Conservation (phyloP, 2,888 invertebrate species). For the Eueremaeus valkanovi region DNA sequence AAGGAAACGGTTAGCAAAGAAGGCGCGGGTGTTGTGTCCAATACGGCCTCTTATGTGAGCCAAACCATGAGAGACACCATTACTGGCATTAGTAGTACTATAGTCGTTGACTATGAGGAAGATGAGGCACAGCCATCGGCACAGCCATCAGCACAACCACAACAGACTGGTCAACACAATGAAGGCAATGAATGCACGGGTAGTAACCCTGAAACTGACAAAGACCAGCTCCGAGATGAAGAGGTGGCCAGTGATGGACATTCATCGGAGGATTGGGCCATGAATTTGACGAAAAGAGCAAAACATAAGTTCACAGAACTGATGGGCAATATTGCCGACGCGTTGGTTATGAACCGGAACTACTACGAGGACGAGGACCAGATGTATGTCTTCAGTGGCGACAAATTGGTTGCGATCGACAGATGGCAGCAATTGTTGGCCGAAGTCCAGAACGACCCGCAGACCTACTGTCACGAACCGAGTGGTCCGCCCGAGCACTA, state of each 20-base stretch:
- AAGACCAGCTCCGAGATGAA: too few relatives aligned
- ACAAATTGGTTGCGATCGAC: conserved; percentile 34
- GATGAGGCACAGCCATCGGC: background rate
- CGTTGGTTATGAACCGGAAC: conserved; percentile 27
- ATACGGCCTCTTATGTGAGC: conserved; percentile 57
- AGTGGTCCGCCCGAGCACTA: conserved; percentile 59
- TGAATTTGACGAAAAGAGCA: background rate
- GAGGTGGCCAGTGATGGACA: background rate
- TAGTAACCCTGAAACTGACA: too few relatives aligned
- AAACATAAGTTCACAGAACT: conserved; percentile 29
- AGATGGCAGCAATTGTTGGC: conserved; percentile 62
- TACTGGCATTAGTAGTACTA: conserved; percentile 34
- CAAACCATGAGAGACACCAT: conserved; percentile 37
- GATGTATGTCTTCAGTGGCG: conserved; percentile 30
- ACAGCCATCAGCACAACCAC: background rate
- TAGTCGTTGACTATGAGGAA: background rate
- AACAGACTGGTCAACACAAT: background rate
- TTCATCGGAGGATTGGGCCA: background rate
- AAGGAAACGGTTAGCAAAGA: conserved; percentile 67
- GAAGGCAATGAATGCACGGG: background rate
- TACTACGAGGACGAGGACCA: conserved; percentile 40
- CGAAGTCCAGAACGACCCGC: conserved; percentile 66
- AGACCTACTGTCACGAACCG: conserved; percentile 68
- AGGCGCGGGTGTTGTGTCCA: conserved; percentile 63
- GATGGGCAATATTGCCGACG: conserved; percentile 34